Evolutionary conservation across 2,797 vertebrate genomes (phyloP).

Genomic region (Paratrypauchen microcephalus): DNA sequence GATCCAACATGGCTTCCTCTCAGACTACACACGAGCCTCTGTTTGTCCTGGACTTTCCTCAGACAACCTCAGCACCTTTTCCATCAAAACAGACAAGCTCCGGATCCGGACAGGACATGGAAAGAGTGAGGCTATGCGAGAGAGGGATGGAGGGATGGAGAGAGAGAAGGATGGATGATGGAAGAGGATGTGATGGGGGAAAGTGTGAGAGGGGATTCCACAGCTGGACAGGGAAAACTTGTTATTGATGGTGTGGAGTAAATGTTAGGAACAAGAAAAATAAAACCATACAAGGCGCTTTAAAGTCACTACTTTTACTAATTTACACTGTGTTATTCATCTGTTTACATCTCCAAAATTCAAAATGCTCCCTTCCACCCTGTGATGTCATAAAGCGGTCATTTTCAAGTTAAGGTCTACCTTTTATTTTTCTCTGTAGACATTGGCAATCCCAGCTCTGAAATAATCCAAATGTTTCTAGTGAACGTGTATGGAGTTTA

Average conservation of each 20-base stretch:
- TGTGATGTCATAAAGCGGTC: too few relatives aligned
- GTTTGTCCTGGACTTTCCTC: conserved; percentile 41
- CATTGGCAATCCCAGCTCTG: too few relatives aligned
- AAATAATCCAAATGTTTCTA: too few relatives aligned
- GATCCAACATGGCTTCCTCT: background rate
- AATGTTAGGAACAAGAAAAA: background rate
- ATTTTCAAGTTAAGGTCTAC: too few relatives aligned
- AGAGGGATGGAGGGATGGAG: background rate
- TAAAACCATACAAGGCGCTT: background rate
- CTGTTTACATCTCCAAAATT: too few relatives aligned
- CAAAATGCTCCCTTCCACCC: too few relatives aligned
- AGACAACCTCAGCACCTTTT: conserved; percentile 35
- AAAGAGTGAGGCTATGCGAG: conserved; percentile 33
- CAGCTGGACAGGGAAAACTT: background rate
- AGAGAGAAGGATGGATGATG: background rate
- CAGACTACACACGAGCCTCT: conserved; percentile 19
- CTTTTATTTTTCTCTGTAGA: too few relatives aligned
- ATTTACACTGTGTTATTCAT: too few relatives aligned
- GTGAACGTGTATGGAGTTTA: too few relatives aligned
- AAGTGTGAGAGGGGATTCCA: background rate
- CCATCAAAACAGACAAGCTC: conserved; percentile 26
- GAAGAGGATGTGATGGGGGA: background rate
- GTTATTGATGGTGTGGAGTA: background rate
- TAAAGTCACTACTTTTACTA: too few relatives aligned
- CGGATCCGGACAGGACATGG: conserved; percentile 29